Conservation (phyloP, 2,888 invertebrate species). For the Calameuta pallipes region DNA sequence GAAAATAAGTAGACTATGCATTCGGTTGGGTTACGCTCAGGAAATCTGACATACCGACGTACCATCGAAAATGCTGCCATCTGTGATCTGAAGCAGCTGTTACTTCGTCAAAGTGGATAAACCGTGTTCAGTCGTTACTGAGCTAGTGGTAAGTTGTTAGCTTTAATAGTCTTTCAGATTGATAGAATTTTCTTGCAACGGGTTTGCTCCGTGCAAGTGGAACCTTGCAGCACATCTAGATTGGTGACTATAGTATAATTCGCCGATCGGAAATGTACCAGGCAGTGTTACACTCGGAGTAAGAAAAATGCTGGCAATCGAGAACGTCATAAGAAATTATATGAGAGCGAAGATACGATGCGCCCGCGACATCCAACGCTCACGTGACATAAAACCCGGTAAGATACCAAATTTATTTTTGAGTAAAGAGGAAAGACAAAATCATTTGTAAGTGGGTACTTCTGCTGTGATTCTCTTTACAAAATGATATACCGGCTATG, state of each 20-base stretch:
- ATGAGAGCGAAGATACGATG: neutral
- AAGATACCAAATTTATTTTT: neutral
- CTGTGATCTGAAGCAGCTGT: neutral
- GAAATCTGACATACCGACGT: neutral
- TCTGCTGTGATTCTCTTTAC: too few relatives aligned
- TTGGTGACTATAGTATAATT: neutral
- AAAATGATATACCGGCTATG: too few relatives aligned
- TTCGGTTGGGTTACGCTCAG: too few relatives aligned
- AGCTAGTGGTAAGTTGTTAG: neutral
- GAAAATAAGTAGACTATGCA: too few relatives aligned
- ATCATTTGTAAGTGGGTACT: neutral
- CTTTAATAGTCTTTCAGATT: neutral
- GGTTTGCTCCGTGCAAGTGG: neutral
- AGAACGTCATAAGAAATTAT: neutral
- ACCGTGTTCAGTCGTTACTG: neutral
- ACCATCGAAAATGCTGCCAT: neutral
- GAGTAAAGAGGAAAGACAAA: neutral
- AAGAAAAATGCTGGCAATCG: neutral
- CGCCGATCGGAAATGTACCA: neutral
- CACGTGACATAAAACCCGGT: neutral
- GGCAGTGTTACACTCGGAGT: neutral
- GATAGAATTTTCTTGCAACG: neutral
- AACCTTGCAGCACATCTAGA: neutral
- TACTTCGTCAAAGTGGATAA: neutral
- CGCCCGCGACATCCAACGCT: neutral